phyloP scores from a whole-genome alignment of 2,797 vertebrate genomes.

The Momotus momota region DNA sequence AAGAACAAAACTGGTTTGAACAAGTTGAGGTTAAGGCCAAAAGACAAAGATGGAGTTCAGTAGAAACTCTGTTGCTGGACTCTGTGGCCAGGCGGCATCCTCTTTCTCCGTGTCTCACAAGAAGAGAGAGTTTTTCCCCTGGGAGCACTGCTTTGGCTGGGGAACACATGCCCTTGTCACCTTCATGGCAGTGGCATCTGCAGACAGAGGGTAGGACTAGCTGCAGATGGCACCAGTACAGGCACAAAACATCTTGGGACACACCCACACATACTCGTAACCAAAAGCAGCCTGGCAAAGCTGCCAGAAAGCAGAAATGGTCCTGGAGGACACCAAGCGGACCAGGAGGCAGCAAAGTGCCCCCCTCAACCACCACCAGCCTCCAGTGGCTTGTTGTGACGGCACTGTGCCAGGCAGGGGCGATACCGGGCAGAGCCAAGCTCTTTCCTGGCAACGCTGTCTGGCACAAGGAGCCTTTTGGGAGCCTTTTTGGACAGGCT shows the following conservation, averaged over 20 bases:
- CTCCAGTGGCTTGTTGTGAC: too few species aligned
- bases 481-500: too few species aligned
- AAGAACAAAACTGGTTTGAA: not conserved
- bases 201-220: not conserved
- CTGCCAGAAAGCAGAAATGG: not conserved
- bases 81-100: not conserved
- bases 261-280: not conserved
- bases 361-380: not conserved
- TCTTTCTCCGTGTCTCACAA: not conserved
- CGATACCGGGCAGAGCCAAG: too few species aligned
- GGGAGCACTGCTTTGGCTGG: not conserved
- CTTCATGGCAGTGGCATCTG: not conserved
- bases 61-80: not conserved
- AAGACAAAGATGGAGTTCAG: not conserved
- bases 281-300: not conserved
- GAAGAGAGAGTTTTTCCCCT: not conserved
- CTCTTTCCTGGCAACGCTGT: too few species aligned
- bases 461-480: too few species aligned
- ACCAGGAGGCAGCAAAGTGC: not conserved
- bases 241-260: not conserved
- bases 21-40: not conserved
- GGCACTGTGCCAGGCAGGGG: too few species aligned
- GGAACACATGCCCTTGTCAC: not conserved
- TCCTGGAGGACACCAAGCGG: not conserved
- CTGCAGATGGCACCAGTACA: accelerated